These are phyloP conservation scores for Ctenoplectra terminalis DNA, from an alignment of 1,140 invertebrate genomes.

Conservation along the genomic window DNA sequence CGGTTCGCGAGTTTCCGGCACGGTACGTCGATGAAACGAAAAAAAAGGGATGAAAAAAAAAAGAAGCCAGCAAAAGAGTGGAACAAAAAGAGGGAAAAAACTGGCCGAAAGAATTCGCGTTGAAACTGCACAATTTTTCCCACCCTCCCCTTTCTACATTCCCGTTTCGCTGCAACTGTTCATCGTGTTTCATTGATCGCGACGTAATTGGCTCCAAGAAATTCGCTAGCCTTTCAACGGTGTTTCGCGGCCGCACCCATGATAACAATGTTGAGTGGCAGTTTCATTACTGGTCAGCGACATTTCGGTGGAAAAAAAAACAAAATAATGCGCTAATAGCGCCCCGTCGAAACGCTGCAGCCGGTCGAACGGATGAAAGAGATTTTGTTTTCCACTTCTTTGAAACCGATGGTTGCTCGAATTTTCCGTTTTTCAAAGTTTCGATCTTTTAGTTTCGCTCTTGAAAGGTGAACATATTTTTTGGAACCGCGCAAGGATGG, in stretches of 20 bases:
- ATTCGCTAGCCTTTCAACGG: neutral
- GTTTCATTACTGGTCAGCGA: slow-evolving; percentile 29
- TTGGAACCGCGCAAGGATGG: neutral
- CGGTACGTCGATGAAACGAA: neutral
- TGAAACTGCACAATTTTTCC: slow-evolving; percentile 16
- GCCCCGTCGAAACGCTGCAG: neutral
- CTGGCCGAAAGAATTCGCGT: slow-evolving; percentile 15
- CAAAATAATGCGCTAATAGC: slow-evolving; percentile 14
- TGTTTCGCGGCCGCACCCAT: neutral
- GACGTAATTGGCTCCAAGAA: slow-evolving; percentile 31
- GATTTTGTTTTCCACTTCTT: slow-evolving; percentile 34
- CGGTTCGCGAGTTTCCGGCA: slow-evolving; percentile 1
- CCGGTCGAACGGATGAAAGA: neutral
- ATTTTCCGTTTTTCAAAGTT: too few species aligned
- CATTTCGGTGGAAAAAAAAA: neutral
- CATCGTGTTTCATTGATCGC: slow-evolving; percentile 7
- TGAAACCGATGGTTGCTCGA: too few species aligned
- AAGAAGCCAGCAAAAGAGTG: neutral
- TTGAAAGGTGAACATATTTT: neutral
- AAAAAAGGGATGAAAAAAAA: neutral
- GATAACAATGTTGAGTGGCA: slow-evolving; percentile 31
- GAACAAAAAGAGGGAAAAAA: neutral
- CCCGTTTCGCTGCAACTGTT: neutral
- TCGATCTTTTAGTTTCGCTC: neutral
- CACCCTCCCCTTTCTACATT: neutral